phyloP scores from a whole-genome alignment of 2,113 vertebrate genomes.

The Typhlomys cinereus region DNA sequence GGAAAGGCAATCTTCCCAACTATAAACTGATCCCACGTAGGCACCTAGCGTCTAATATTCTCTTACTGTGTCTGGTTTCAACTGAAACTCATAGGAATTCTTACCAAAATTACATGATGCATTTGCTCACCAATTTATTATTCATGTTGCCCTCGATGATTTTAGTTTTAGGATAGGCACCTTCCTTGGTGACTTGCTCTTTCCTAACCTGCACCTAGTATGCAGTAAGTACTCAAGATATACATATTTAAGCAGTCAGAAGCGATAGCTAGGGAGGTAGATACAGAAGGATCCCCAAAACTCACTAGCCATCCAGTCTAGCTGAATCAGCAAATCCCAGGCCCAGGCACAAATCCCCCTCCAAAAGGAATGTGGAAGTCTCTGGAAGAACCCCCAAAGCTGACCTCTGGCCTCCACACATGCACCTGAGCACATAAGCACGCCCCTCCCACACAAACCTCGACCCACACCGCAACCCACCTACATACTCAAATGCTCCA shows the following conservation, averaged over 20 bases:
- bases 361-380: neutral
- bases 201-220: neutral
- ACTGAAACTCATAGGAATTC: neutral
- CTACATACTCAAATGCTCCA: neutral
- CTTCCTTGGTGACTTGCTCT: no score
- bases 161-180: neutral
- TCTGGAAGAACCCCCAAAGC: neutral
- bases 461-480: neutral
- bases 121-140: neutral
- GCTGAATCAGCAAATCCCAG: neutral
- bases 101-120: neutral
- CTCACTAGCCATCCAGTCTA: no score
- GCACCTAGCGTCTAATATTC: no score
- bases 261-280: neutral
- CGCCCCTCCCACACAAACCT: neutral
- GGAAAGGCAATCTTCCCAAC: neutral
- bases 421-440: neutral
- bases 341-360: neutral
- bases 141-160: neutral
- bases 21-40: neutral
- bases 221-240: fast-evolving
- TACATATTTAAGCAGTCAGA: no score
- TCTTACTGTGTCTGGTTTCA: neutral
- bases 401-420: neutral
- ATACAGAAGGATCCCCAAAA: no score